Percentiles rank a stretch among this genome's conserved stretches.
Conservation (phyloP, 2,797 vertebrate species). For the Chanos chanos region DNA sequence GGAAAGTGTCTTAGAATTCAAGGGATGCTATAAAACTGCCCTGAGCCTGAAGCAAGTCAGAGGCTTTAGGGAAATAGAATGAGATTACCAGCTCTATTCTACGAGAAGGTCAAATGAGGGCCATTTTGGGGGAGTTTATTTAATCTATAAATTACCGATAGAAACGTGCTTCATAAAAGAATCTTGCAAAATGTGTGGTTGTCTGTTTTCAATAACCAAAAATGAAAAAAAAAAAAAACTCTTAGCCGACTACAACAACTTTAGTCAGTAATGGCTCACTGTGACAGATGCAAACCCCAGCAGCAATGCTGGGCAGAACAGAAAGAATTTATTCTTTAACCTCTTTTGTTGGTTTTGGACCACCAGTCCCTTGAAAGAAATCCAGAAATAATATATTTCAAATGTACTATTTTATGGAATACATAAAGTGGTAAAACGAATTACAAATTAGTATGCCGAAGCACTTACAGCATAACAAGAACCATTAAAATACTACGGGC, state of each 20-base stretch:
- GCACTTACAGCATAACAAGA: slow-evolving; percentile 28
- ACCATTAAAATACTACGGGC: slow-evolving; percentile 25
- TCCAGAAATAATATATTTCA: slow-evolving; percentile 40
- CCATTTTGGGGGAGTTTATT: slow-evolving; percentile 43
- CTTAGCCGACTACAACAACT: slow-evolving; percentile 28
- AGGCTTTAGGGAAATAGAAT: slow-evolving; percentile 40
- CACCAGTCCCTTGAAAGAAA: slow-evolving; percentile 14
- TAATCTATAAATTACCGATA: slow-evolving; percentile 44
- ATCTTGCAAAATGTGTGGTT: slow-evolving; percentile 26
- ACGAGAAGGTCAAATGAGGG: slow-evolving; percentile 32
- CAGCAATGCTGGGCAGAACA: slow-evolving; percentile 11
- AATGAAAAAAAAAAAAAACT: slow-evolving; percentile 24
- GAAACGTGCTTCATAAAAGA: slow-evolving; percentile 23
- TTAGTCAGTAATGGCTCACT: slow-evolving; percentile 18
- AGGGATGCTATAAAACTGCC: slow-evolving; percentile 43
- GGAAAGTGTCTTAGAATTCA: slow-evolving; percentile 34
- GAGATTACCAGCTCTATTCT: slow-evolving; percentile 42
- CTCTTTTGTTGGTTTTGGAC: slow-evolving; percentile 43
- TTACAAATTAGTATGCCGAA: slow-evolving; percentile 41
- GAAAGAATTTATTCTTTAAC: slow-evolving; percentile 7
- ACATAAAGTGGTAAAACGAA: slow-evolving; percentile 42
- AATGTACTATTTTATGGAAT: slow-evolving; percentile 44
- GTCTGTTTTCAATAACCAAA: slow-evolving; percentile 36
- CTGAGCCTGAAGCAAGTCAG: slow-evolving; percentile 22
- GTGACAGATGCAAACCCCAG: slow-evolving; percentile 9